Evolutionary conservation across 2,113 vertebrate genomes (phyloP), one percentile per base, ranked within the genome.

Genomic region (Ovibos moschatus): DNA sequence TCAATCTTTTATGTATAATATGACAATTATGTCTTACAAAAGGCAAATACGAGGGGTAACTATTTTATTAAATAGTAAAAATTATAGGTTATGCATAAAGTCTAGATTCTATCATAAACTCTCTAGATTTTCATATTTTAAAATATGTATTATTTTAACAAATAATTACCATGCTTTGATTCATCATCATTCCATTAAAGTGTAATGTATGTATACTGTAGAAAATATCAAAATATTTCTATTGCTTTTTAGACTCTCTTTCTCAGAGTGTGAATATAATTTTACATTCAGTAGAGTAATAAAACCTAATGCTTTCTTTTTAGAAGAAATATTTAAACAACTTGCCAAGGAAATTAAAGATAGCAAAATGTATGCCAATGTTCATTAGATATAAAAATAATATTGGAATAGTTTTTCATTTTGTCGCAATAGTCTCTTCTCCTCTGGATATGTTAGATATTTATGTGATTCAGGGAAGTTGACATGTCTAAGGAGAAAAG

Each of bases 241-340:
- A 64, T 91, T 84, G 14, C 6, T 76, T 92, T 89, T 76, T 74
- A 87, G 55, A 91, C 5, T 81, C n/a, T n/a, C n/a, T 74, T 90
- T 88, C 25, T 91, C 50, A 30, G 13, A 84, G 9, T 90, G 1
- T 83, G 50, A 94, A 71, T 92, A 82, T 71, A 92, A 36, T 57
- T 94, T 89, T 78, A 30, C 1, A 67, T 55, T 47, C 10, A 84
- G 6, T 60, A 74, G 11, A 93, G 21, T 83, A 5, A 81, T 57
- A 96, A 84, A 58, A 84, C 7, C 43, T 9, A 86, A 87, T 74
- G 51, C n/a, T 92, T 91, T 81, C 25, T 55, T 88, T 96, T 82
- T 55, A 85, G 51, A 82, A 81, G 23, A 78, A 92, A 86, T 89
- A 92, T 89, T 86, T 85, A 89, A 95, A 60, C 74, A 89, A 96